These are phyloP conservation scores for Cataglyphis altisquamis DNA, from an alignment of 2,888 invertebrate species.

Conservation along the genomic window DNA sequence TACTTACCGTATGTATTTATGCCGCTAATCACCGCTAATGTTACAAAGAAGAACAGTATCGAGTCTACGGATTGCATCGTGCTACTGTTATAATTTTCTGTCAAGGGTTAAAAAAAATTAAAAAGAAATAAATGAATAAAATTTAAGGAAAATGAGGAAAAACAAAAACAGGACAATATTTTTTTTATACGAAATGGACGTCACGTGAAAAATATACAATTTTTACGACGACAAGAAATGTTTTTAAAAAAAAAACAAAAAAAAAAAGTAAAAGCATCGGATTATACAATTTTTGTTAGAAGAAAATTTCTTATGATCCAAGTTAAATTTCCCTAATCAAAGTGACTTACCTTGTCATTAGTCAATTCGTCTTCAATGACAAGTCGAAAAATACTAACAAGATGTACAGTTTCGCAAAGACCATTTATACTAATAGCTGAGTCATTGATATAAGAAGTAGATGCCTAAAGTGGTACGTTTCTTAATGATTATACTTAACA, in stretches of 20 bases:
- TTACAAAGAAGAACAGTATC: neutral
- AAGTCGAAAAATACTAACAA: neutral
- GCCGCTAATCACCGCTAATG: neutral
- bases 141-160: neutral
- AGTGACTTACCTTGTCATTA: neutral
- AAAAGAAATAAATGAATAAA: neutral
- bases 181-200: neutral
- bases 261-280: neutral
- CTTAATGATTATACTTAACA: neutral
- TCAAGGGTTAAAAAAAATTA: neutral
- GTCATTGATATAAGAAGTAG: neutral
- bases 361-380: neutral
- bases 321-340: neutral
- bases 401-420: neutral
- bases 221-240: neutral
- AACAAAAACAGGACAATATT: neutral
- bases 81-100: neutral
- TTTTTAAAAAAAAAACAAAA: neutral
- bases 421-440: neutral
- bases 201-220: neutral
- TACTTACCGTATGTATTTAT: neutral
- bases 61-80: neutral
- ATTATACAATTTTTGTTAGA: constrained; percentile 1
- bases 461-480: neutral
- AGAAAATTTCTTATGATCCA: neutral